Evolutionary conservation across 1,140 invertebrate genomes (phyloP), one percentile per base, ranked within the genome.

Genomic region (Alviniconcha marisindica): DNA sequence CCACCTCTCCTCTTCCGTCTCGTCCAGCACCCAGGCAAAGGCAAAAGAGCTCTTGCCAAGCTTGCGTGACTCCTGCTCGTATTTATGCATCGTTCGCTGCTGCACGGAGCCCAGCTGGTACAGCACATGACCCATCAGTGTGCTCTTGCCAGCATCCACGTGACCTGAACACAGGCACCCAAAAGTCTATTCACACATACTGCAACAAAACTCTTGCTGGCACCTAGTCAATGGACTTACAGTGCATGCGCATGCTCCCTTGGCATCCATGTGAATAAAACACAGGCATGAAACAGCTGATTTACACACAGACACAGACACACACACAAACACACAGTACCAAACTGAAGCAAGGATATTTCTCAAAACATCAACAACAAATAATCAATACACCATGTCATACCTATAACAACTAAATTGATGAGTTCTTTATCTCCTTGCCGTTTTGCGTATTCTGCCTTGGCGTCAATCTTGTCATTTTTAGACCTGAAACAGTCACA

Each of bases 11-110:
- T 99, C 98, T 14, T 97, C 97, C 84, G 98, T 99, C 94, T 99
- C 98, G 94, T 99, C 99, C n/a, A 99, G 93, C 15, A 99, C 97
- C 99, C 99, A 99, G 24, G 99, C 99, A 94, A 97, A 99, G 93
- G 97, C 96, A 91, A 99, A 99, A 69, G 98, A 99, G 87, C 98
- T 97, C 93, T 99, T 99, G 0, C 99, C 99, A 86, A 98, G 93
- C 92, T 99, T 99, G 91, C 97, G 97, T 77, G 98, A 98, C 90
- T 99, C 98, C 91, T 98, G 97, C 92, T 99, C 98, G 95, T 99
- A 98, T 92, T 99, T 99, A 92, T 99, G 98, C 95, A 99, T 97
- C 0, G 96, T 95, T 91, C 96, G 96, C 88, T 98, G 96, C 54
- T 96, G 96, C 1, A 99, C 97, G 93, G 97, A 96, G 28, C 98